Base-by-base conservation (phyloP, 2,113 vertebrate genomes). In the Corythornis vintsioides region DNA sequence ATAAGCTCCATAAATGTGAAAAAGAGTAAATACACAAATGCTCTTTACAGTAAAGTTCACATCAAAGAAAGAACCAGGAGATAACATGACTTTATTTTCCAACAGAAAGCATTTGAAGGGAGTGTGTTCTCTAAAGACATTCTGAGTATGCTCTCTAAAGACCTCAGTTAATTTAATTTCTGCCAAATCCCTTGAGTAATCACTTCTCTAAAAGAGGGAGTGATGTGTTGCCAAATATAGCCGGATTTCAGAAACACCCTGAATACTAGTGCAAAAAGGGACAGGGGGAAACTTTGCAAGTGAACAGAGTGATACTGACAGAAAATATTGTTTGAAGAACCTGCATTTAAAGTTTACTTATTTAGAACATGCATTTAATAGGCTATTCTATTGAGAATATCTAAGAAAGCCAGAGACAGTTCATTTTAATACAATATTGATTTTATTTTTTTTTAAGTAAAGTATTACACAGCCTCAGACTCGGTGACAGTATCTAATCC, bases 101-200 rank as follows among this genome's bases (percentile, higher is more conserved):
- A 88, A 16, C 48, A 86, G 76, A 73, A 83, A 64, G 57, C 26
- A 15, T 21, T 35, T 50, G 42, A 78, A 89, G 87, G 0, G 0
- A 84, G 50, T 0, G 14, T 6, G 18, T 65, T 84, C 92, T 91
- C 90, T 38, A 82, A 96, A 94, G 90, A 83, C 91, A 84, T 83
- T 84, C 72, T 19, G 67, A 77, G 73, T 93, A 71, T 50, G 77
- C 31, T 89, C 91, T 90, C 95, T 88, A 48, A 96, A 94, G 94
- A 89, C 59, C 73, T 89, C 88, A 45, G 53, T 89, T 93, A 91
- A 92, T 92, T 95, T 94, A 95, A 88, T 94, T 95, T 95, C 90
- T 92, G 76, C 72, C 89, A 92, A 88, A 92, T 84, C 72, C 89
- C 83, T 82, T 79, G 56, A 94, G 91, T 78, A 94, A 89, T 91